Evolutionary conservation across 1,140 invertebrate species (phyloP), one percentile per base, ranked within the genome.

Genomic region (Drosophila trapezifrons): DNA sequence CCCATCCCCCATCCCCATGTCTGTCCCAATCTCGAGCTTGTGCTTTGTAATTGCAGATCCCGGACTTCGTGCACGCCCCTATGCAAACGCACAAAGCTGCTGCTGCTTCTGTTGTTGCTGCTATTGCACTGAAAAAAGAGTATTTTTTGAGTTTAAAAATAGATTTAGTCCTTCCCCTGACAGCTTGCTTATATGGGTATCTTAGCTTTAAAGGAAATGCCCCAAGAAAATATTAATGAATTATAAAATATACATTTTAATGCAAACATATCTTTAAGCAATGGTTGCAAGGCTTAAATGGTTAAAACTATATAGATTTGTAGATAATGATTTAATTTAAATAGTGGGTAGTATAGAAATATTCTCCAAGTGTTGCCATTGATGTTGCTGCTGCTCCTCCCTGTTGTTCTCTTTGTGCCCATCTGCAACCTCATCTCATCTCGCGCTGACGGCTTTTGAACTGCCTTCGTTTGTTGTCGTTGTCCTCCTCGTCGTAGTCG

Each of bases 31-130:
- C 62, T 46, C 59, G 72, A 75, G 42, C 51, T 47, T 60, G 62
- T 43, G 60, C 71, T 77, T 75, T 82, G 77, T 85, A 87, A 85
- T 87, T 82, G 75, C 83, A 85, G 78, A 85, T 85, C 63, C 82
- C 67, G 59, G 51, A 49, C 51, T 77, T 57, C 71, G 81, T 58
- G 71, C 63, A 87, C 82, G 82, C 82, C 82, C 84, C 84, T 80
- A 87, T 87, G 84, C 84, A 89, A 89, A 87, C 87, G 46, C 56
- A 69, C 47, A 52, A 59, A 63, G 59, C 67, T 58, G 49, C 45
- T 22, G 18, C n/a, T 40, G 17, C 10, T 32, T 32, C 29, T 55
- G 56, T 47, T 52, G 59, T 37, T 65, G 71, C 62, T 64, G 72
- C 37, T 62, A 38, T 2, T 20, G 9, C 65, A 70, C 51, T 70